phyloP scores from a whole-genome alignment of 2,797 vertebrate species.

The Ceyx erithaca region DNA sequence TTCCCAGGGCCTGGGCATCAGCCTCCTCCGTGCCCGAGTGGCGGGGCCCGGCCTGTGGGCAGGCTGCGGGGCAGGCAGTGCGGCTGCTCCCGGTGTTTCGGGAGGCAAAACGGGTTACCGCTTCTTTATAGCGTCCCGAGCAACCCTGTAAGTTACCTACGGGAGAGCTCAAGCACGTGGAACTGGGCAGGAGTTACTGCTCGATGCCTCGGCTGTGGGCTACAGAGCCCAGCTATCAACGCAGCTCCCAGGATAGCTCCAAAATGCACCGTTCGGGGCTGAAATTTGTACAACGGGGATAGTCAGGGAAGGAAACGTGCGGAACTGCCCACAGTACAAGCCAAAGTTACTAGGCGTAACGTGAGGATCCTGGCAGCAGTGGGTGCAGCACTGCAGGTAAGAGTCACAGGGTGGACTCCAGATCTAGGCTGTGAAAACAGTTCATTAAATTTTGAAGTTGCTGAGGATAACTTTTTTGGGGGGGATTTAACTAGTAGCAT shows the following conservation, averaged over 20 bases:
- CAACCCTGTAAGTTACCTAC: no score
- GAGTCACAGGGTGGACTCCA: background rate
- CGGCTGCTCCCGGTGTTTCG: rapidly evolving
- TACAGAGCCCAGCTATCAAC: no score
- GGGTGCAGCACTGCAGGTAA: no score
- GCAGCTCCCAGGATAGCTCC: background rate
- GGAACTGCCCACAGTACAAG: no score
- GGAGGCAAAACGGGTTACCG: rapidly evolving
- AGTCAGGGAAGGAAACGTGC: no score
- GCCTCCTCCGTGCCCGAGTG: background rate
- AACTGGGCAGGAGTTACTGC: rapidly evolving
- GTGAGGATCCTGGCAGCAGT: rapidly evolving
- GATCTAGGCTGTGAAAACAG: rapidly evolving
- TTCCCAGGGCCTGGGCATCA: background rate
- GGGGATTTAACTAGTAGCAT: rapidly evolving
- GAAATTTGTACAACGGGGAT: rapidly evolving
- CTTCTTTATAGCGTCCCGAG: rapidly evolving
- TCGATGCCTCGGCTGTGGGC: background rate
- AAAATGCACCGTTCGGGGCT: rapidly evolving
- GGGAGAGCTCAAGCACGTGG: background rate
- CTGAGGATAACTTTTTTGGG: background rate
- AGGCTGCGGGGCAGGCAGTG: background rate
- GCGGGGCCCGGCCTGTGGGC: background rate
- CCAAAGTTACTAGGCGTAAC: background rate
- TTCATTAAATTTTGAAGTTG: background rate